phyloP scores from a whole-genome alignment of 2,113 vertebrate species.

The Onychostoma macrolepis region DNA sequence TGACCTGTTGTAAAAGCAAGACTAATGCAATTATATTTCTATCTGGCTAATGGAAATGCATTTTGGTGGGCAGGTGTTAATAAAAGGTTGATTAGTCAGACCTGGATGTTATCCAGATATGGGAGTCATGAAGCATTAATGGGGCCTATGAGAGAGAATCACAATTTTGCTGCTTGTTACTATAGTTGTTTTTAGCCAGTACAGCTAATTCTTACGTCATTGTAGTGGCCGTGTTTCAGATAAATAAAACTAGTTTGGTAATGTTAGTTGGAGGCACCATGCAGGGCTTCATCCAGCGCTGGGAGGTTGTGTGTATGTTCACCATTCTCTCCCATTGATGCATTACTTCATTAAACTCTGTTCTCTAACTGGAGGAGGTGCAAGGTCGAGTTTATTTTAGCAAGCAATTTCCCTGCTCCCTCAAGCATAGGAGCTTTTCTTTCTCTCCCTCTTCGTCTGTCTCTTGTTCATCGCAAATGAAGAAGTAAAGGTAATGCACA shows the following conservation, averaged over 20 bases:
- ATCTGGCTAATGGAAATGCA: slow-evolving; percentile 13
- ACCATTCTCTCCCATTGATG: slow-evolving; percentile 56
- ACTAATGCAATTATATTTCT: neutral
- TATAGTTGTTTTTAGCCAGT: neutral
- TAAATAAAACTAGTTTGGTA: slow-evolving; percentile 38
- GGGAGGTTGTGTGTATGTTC: slow-evolving; percentile 56
- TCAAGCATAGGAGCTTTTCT: slow-evolving; percentile 62
- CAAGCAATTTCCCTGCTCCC: slow-evolving; percentile 64
- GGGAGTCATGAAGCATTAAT: neutral
- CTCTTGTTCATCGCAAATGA: slow-evolving; percentile 44
- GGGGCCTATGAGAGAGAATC: neutral
- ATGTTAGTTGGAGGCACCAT: slow-evolving; percentile 45
- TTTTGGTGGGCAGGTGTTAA: slow-evolving; percentile 17
- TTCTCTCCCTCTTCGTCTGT: slow-evolving; percentile 36
- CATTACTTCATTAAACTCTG: slow-evolving; percentile 67
- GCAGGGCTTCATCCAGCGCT: slow-evolving; percentile 41
- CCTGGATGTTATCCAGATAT: neutral
- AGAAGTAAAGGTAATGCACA: slow-evolving; percentile 48
- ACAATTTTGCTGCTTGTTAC: neutral
- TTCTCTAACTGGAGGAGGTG: slow-evolving; percentile 62
- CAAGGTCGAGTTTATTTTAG: slow-evolving; percentile 70
- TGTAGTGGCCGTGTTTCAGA: slow-evolving; percentile 23
- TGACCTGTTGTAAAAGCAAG: neutral
- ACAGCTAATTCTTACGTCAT: neutral
- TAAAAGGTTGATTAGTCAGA: neutral